A percentile compares a stretch with the other conserved stretches of the same genome.
These are phyloP conservation scores for Papilio helenus DNA, from an alignment of 1,140 invertebrate species.

Conservation along the genomic window DNA sequence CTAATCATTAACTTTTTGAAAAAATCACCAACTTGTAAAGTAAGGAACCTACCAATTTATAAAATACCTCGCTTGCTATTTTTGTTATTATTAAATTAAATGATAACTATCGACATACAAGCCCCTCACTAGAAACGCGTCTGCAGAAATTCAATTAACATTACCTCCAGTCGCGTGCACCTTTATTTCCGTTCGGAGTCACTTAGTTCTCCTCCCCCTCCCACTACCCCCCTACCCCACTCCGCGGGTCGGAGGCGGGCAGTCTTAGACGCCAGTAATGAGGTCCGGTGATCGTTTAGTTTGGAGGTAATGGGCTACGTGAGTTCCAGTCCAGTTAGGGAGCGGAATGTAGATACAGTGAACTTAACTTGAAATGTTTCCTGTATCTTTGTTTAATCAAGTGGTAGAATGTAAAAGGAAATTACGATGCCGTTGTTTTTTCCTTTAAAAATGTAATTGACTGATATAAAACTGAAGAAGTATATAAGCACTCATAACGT, in stretches of 20 bases:
- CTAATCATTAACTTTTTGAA: too few relatives aligned
- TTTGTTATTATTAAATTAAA: constrained; percentile 40
- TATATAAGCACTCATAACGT: neutral
- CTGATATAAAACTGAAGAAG: neutral
- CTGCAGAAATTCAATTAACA: constrained; percentile 83
- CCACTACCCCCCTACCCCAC: constrained; percentile 27
- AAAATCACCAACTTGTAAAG: too few relatives aligned
- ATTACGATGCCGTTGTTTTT: neutral
- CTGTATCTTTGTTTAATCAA: constrained; percentile 3
- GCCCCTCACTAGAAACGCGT: constrained; percentile 65
- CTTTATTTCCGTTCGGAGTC: constrained; percentile 83
- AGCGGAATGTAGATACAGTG: constrained; percentile 46
- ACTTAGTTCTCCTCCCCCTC: constrained; percentile 61
- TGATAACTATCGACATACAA: neutral
- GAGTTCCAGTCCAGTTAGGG: constrained; percentile 58
- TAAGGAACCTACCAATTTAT: too few relatives aligned
- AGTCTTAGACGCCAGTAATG: constrained; percentile 75
- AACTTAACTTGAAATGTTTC: constrained; percentile 39
- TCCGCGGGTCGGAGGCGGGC: constrained; percentile 39
- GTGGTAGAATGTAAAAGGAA: neutral
- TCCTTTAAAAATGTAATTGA: neutral
- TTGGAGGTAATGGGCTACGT: constrained; percentile 79
- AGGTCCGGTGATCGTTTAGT: constrained; percentile 80
- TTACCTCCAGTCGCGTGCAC: constrained; percentile 82
- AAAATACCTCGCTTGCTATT: neutral